Conservation (phyloP, 2,888 invertebrate genomes). For the Carcina quercana region DNA sequence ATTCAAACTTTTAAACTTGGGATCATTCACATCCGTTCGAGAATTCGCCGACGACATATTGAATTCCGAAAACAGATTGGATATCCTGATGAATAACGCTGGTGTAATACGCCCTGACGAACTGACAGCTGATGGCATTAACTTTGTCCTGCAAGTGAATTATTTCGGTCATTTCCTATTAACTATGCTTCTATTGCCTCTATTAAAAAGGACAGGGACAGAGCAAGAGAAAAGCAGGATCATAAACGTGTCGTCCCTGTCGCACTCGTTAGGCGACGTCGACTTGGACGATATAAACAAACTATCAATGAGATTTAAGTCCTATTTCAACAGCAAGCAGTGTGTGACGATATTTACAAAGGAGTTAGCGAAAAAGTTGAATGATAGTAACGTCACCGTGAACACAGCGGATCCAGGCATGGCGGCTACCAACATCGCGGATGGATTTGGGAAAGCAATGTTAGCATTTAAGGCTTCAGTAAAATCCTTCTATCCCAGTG, state of each 20-base stretch:
- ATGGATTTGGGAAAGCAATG: not conserved
- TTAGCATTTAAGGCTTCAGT: not conserved
- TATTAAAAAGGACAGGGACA: slow-evolving; percentile 22
- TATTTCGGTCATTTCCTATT: slow-evolving; percentile 90
- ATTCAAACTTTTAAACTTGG: slow-evolving; percentile 80
- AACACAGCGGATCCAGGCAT: slow-evolving; percentile 88
- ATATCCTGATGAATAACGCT: slow-evolving; percentile 88
- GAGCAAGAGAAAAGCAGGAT: slow-evolving; percentile 25
- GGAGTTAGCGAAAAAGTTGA: slow-evolving; percentile 79
- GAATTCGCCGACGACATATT: slow-evolving; percentile 84
- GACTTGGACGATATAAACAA: slow-evolving; percentile 24
- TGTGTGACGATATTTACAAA: slow-evolving; percentile 77
- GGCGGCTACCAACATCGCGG: slow-evolving; percentile 68
- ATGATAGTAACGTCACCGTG: slow-evolving; percentile 80
- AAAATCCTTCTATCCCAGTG: not conserved
- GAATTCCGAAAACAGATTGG: slow-evolving; percentile 77
- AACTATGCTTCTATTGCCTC: slow-evolving; percentile 29
- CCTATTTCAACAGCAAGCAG: slow-evolving; percentile 57
- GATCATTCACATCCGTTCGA: slow-evolving; percentile 81
- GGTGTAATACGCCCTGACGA: slow-evolving; percentile 78
- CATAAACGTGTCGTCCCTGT: slow-evolving; percentile 64
- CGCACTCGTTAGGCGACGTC: slow-evolving; percentile 40
- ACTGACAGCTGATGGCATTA: slow-evolving; percentile 84
- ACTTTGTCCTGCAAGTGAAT: slow-evolving; percentile 89
- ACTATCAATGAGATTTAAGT: slow-evolving; percentile 7